phyloP scores from a whole-genome alignment of 1,140 invertebrate genomes.

The Drosophila sp. region DNA sequence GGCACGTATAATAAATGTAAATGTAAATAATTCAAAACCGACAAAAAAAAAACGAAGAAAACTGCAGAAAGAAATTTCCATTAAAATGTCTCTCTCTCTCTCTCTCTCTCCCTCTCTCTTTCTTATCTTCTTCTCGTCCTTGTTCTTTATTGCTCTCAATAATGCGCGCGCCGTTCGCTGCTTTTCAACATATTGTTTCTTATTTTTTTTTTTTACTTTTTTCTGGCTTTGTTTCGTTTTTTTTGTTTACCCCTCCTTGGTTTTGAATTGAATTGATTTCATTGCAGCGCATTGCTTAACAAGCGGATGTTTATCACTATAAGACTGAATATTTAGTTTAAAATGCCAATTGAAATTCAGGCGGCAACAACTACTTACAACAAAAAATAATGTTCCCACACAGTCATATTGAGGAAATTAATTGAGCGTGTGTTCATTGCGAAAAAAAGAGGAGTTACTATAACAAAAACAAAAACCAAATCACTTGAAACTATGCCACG shows the following conservation, averaged over 20 bases:
- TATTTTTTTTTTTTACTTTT: conserved; percentile 18
- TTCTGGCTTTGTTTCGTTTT: conserved; percentile 40
- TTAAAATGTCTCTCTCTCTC: conserved; percentile 77
- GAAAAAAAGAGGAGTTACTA: conserved; percentile 60
- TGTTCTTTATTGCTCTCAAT: conserved; percentile 61
- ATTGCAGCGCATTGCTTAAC: conserved; percentile 80
- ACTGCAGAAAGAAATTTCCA: conserved; percentile 79
- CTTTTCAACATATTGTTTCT: conserved; percentile 67
- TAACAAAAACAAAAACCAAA: conserved; percentile 7
- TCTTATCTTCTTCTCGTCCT: conserved; percentile 77
- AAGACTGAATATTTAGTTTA: conserved; percentile 83
- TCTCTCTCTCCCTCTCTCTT: conserved; percentile 77
- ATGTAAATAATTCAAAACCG: conserved; percentile 73
- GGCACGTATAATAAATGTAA: conserved; percentile 71
- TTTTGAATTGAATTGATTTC: conserved; percentile 54
- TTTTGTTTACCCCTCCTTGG: conserved; percentile 31
- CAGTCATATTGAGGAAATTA: neutral
- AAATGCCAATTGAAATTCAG: conserved; percentile 49
- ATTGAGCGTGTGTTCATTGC: conserved; percentile 44
- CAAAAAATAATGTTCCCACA: neutral
- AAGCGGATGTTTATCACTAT: conserved; percentile 81
- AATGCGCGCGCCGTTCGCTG: conserved; percentile 57
- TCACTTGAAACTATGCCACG: conserved; percentile 15
- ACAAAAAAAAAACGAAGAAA: conserved; percentile 14
- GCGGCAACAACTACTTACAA: conserved; percentile 12